Base-by-base conservation (phyloP, 2,113 vertebrate species). In the Dicerorhinus sumatrensis region DNA sequence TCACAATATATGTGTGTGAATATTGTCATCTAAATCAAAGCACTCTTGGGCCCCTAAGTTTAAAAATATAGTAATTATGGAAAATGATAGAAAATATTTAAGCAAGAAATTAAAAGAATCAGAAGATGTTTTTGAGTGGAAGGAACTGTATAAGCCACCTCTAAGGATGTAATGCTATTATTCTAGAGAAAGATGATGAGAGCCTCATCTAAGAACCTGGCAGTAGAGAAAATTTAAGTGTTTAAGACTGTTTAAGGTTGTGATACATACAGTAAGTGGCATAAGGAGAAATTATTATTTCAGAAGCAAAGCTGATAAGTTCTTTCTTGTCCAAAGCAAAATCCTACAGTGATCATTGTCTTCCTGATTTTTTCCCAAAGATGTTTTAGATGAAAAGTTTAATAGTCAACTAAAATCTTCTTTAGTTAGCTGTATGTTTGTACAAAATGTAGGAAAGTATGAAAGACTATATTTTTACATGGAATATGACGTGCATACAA, bases 321-420 rank as follows among this genome's bases (percentile, higher is more conserved):
- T 51, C 14, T 60, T 67, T 39, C 5, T 42, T 69, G 62, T 69
- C 23, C 54, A 77, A 82, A 89, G 56, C 3, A 23, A 77, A 83
- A 86, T 33, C 48, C 31, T 80, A 51, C 3, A 88, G 27, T 88
- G 8, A 46, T 33, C 13, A 63, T n/a, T 36, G 6, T 73, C 31
- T 80, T 72, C 42, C 12, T 51, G 7, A 63, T 95, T 92, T 92
- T 31, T 87, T 69, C 8, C 14, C 31, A 84, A 91, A 89, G 25
- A 65, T 36, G 9, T 65, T 96, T 92, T 72, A 5, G 8, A 21
- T 83, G 16, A 84, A 70, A 83, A 36, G 54, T 83, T 75, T 56
- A 81, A 42, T 60, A 31, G 36, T 56, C 12, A 70, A 77, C 29
- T 63, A 33, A 54, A 48, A 58, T 91, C 2, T 36, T 54, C 67